Conservation (phyloP, 2,888 invertebrate genomes). For the Patella pellucida region DNA sequence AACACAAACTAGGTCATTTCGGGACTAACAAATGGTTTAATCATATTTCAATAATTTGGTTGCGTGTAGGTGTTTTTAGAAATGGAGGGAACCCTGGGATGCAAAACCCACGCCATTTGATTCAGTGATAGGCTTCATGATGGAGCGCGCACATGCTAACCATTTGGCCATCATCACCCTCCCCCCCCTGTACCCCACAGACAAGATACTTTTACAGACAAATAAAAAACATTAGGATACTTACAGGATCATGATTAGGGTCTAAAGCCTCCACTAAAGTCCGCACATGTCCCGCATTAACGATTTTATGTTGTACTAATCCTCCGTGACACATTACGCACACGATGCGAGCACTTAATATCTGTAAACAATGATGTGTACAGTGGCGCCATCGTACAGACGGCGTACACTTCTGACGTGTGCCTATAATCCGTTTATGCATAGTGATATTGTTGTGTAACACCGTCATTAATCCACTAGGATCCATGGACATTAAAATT, state of each 20-base stretch:
- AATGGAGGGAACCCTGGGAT: too few species aligned
- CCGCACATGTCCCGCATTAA: constrained; percentile 75
- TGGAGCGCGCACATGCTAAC: too few species aligned
- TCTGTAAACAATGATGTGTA: constrained; percentile 76
- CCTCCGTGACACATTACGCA: constrained; percentile 76
- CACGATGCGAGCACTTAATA: constrained; percentile 76
- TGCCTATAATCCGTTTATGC: constrained; percentile 76
- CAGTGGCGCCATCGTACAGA: constrained; percentile 76
- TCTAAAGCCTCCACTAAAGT: constrained; percentile 77
- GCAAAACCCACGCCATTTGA: too few species aligned
- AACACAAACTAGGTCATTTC: too few species aligned
- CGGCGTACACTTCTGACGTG: constrained; percentile 76
- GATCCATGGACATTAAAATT: constrained; percentile 68
- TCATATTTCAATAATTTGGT: too few species aligned
- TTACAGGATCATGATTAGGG: constrained; percentile 78
- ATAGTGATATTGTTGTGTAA: constrained; percentile 77
- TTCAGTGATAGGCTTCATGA: too few species aligned
- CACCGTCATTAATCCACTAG: constrained; percentile 74
- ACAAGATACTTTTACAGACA: too few species aligned
- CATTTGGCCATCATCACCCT: too few species aligned
- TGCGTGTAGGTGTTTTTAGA: too few species aligned
- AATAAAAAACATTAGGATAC: constrained; percentile 36
- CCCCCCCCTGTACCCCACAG: too few species aligned
- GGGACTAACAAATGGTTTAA: too few species aligned
- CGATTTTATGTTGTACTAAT: constrained; percentile 74